phyloP scores from a whole-genome alignment of 2,113 vertebrate species.

The Platysteira castanea region DNA sequence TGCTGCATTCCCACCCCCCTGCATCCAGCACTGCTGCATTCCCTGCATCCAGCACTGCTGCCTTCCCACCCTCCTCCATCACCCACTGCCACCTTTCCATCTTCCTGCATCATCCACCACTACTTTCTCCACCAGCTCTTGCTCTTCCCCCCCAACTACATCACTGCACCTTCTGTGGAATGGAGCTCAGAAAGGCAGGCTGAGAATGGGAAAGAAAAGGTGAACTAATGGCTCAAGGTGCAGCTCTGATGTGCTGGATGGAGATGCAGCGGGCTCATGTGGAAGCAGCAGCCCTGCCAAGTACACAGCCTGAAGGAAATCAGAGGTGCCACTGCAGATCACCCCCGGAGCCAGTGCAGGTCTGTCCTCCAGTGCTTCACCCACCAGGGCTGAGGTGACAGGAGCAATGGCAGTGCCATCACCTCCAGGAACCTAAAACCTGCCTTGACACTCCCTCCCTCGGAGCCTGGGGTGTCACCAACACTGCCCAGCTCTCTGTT shows the following conservation, averaged over 20 bases:
- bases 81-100: neutral
- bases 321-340: neutral
- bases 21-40: neutral
- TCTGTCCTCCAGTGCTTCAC: neutral
- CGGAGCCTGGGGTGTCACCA: neutral
- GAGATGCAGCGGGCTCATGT: neutral
- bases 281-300: neutral
- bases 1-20: neutral
- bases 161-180: slow-evolving; percentile 43
- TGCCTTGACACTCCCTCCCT: neutral
- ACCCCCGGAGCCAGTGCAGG: neutral
- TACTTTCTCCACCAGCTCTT: neutral
- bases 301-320: neutral
- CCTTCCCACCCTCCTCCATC: neutral
- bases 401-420: neutral
- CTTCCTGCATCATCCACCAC: neutral
- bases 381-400: neutral
- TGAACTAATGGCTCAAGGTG: slow-evolving; percentile 24
- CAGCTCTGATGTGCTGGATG: neutral
- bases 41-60: neutral
- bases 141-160: neutral
- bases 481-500: accelerated
- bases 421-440: neutral
- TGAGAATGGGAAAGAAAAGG: slow-evolving; percentile 18
- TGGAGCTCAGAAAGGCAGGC: slow-evolving; percentile 35